Percentiles rank a stretch among this genome's conserved stretches.
These are phyloP conservation scores for Diorhabda sublineata DNA, from an alignment of 1,140 invertebrate species.

Conservation along the genomic window DNA sequence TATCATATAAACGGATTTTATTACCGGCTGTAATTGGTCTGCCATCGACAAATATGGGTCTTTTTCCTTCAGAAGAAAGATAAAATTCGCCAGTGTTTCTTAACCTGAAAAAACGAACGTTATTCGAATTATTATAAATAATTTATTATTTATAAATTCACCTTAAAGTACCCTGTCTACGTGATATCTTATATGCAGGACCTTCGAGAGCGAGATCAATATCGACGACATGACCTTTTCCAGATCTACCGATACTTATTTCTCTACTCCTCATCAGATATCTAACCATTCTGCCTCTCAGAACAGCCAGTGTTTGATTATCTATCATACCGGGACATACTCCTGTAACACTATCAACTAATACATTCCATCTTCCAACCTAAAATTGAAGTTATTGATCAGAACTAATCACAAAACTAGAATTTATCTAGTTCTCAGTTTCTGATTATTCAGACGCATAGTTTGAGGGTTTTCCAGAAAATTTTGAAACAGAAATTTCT, in stretches of 20 bases:
- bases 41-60: conserved; percentile 91
- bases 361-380: conserved; percentile 76
- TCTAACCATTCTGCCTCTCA: conserved; percentile 86
- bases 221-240: conserved; percentile 86
- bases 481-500: not conserved
- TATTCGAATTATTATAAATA: not conserved
- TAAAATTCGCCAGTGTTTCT: conserved; percentile 92
- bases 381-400: not conserved
- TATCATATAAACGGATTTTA: conserved; percentile 85
- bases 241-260: conserved; percentile 88
- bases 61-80: conserved; percentile 90
- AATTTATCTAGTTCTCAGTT: no score
- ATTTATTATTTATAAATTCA: conserved; percentile 13
- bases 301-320: conserved; percentile 86
- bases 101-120: conserved; percentile 63
- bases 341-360: conserved; percentile 79
- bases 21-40: conserved; percentile 80
- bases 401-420: no score
- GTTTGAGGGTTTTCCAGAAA: no score
- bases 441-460: no score
- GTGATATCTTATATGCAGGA: conserved; percentile 77
- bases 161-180: conserved; percentile 71
- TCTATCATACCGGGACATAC: conserved; percentile 75
- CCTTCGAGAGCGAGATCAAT: conserved; percentile 93
- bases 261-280: conserved; percentile 95